Evolutionary conservation across 2,113 vertebrate species (phyloP).

Genomic region (Heliornis fulica): DNA sequence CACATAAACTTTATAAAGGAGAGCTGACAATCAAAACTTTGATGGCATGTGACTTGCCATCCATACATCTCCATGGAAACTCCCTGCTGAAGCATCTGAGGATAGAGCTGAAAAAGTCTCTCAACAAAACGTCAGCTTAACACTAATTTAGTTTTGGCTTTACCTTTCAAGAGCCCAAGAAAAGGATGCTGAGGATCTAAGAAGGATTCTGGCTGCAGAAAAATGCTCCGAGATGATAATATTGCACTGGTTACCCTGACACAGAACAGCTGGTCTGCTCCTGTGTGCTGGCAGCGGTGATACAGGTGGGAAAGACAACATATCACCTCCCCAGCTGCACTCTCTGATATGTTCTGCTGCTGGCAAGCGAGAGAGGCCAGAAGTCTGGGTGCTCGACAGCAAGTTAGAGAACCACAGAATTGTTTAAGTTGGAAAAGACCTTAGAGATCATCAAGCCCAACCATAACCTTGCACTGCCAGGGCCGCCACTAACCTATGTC

Average conservation of each 20-base stretch:
- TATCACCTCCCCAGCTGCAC: background rate
- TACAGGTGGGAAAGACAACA: background rate
- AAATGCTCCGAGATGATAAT: background rate
- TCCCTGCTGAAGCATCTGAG: background rate
- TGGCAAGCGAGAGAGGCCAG: background rate
- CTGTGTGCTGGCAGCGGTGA: background rate
- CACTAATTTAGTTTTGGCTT: background rate
- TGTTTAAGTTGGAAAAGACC: background rate
- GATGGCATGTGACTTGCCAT: background rate
- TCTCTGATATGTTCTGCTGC: background rate
- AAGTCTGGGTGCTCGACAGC: background rate
- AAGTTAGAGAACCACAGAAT: background rate
- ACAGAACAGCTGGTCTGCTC: background rate
- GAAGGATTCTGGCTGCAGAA: background rate
- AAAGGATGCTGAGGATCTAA: background rate
- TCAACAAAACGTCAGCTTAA: background rate
- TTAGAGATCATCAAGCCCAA: background rate
- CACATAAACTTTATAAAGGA: background rate
- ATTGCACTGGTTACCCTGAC: accelerated
- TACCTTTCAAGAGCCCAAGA: background rate
- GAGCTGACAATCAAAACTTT: background rate
- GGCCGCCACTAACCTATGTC: background rate
- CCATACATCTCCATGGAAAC: accelerated
- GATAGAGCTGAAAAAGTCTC: background rate
- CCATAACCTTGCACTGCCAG: background rate